These are phyloP conservation scores for Coilia nasus DNA, from an alignment of 2,797 vertebrate species.

Conservation along the genomic window DNA sequence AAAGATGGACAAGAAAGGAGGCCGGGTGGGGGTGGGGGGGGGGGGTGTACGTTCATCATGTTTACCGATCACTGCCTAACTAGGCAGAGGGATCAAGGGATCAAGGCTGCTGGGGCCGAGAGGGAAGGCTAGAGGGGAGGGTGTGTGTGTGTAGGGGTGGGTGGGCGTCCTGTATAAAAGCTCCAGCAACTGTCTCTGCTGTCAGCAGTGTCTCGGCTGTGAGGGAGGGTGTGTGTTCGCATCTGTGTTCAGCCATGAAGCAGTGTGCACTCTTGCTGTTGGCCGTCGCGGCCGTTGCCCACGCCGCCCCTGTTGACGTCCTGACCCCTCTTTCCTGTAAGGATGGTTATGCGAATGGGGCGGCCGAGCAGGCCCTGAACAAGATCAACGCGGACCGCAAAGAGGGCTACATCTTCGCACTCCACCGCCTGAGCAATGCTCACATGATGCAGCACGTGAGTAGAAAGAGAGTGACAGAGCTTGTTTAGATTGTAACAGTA, in stretches of 20 bases:
- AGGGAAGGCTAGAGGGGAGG: not conserved
- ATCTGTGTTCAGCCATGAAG: slow-evolving; percentile 64
- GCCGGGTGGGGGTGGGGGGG: not conserved
- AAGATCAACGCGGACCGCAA: slow-evolving; percentile 72
- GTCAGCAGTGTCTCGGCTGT: not conserved
- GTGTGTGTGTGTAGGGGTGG: not conserved
- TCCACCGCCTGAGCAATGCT: slow-evolving; percentile 68
- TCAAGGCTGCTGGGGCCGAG: slow-evolving; percentile 34
- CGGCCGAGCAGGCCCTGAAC: slow-evolving; percentile 62
- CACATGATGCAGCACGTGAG: slow-evolving; percentile 68
- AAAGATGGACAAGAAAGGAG: slow-evolving; percentile 19
- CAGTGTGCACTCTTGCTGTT: slow-evolving; percentile 54
- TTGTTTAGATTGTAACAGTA: no score
- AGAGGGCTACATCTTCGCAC: slow-evolving; percentile 70
- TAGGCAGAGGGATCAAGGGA: slow-evolving; percentile 5
- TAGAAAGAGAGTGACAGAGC: not conserved
- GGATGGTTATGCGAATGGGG: slow-evolving; percentile 43
- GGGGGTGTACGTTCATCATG: slow-evolving; percentile 18
- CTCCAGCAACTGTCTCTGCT: not conserved
- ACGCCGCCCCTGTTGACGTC: slow-evolving; percentile 58
- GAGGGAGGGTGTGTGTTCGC: slow-evolving; percentile 16
- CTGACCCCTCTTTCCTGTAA: slow-evolving; percentile 59
- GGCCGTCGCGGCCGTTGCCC: slow-evolving; percentile 47
- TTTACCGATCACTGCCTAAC: slow-evolving; percentile 37
- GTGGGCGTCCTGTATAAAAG: slow-evolving; percentile 46